Percentiles rank a stretch among this genome's conserved stretches.
Evolutionary conservation across 2,888 invertebrate species (phyloP).

Genomic region (Drosophila monieri): DNA sequence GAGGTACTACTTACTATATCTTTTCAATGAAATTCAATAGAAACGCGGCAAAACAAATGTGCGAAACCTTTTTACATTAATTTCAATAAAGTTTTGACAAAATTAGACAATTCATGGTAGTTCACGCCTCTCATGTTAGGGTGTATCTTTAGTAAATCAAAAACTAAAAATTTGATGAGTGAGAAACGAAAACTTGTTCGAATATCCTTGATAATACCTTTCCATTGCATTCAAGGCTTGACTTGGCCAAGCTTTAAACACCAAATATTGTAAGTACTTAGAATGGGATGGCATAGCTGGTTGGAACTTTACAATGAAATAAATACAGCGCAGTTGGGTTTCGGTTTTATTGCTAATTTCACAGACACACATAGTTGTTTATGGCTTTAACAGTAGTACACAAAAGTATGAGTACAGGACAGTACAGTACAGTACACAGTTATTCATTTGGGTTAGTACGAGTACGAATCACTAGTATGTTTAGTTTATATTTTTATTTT

Average conservation of each 20-base stretch:
- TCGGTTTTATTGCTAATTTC: conserved; percentile 73
- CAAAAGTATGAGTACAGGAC: conserved; percentile 64
- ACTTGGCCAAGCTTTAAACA: conserved; percentile 23
- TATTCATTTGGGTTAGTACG: conserved; percentile 48
- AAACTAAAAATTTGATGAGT: conserved; percentile 11
- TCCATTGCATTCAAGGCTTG: conserved; percentile 18
- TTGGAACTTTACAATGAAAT: conserved; percentile 26
- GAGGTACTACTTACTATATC: neutral
- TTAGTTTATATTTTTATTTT: conserved; percentile 24
- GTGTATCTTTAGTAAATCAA: conserved; percentile 13
- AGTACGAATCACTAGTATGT: conserved; percentile 43
- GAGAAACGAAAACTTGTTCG: conserved; percentile 7
- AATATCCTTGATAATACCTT: conserved; percentile 4
- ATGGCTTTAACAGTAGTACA: conserved; percentile 68
- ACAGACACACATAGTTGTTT: conserved; percentile 67
- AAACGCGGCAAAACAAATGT: conserved; percentile 77
- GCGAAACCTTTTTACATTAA: conserved; percentile 27
- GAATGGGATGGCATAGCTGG: conserved; percentile 20
- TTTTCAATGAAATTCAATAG: neutral
- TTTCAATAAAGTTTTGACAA: conserved; percentile 40
- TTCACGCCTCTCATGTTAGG: conserved; percentile 56
- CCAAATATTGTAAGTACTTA: conserved; percentile 13
- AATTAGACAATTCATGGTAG: conserved; percentile 66
- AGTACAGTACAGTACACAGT: conserved; percentile 37
- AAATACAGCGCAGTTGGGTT: conserved; percentile 63